Conservation (phyloP, 2,888 invertebrate species). For the Zele albiditarsus region DNA sequence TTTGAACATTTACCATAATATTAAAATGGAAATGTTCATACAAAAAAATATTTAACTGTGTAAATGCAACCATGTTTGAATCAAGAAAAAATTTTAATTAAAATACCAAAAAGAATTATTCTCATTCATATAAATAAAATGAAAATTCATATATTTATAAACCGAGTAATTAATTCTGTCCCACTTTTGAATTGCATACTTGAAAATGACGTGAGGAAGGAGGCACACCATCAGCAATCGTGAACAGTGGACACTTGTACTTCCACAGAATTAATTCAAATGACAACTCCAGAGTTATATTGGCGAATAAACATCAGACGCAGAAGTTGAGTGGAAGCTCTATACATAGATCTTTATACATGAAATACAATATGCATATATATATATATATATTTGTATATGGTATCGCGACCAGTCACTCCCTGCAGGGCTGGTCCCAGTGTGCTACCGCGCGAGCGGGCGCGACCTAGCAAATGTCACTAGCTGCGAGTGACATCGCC, state of each 20-base stretch:
- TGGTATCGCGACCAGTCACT: slow-evolving; percentile 19
- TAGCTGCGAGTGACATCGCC: slow-evolving; percentile 32
- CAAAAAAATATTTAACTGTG: no score
- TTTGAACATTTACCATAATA: no score
- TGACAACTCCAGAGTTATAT: slow-evolving; percentile 65
- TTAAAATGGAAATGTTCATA: no score
- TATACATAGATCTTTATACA: slow-evolving; percentile 38
- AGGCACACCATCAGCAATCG: not conserved
- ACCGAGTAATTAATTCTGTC: not conserved
- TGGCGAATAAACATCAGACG: slow-evolving; percentile 66
- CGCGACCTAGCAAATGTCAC: slow-evolving; percentile 39
- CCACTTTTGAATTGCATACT: not conserved
- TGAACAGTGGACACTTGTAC: slow-evolving; percentile 33
- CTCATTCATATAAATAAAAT: not conserved
- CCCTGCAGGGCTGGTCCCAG: slow-evolving; percentile 9
- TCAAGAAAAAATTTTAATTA: no score
- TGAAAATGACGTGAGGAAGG: not conserved
- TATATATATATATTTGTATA: slow-evolving; percentile 17
- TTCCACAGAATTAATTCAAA: slow-evolving; percentile 63
- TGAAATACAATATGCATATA: not conserved
- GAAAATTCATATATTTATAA: not conserved
- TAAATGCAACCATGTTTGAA: no score
- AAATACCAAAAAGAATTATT: not conserved
- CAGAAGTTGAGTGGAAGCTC: slow-evolving; percentile 65
- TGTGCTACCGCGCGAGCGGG: not conserved